phyloP scores from a whole-genome alignment of 1,140 invertebrate genomes.

The Cylas formicarius region DNA sequence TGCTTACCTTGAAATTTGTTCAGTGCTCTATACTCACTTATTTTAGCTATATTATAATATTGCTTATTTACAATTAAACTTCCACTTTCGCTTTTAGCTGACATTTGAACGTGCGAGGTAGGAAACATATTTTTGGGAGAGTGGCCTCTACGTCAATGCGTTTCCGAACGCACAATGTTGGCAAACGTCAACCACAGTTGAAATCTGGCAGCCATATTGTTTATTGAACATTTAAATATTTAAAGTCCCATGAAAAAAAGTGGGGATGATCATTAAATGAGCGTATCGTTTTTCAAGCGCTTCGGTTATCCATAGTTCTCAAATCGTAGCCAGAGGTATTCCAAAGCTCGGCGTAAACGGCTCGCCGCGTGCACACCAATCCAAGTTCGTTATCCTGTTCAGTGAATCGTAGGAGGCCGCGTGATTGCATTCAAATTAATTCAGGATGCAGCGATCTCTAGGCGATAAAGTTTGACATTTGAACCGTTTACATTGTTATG shows the following conservation, averaged over 20 bases:
- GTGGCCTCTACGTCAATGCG: too few species aligned
- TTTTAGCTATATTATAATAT: too few species aligned
- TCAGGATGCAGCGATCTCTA: slow-evolving; percentile 15
- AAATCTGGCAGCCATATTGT: slow-evolving; percentile 16
- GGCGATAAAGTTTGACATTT: slow-evolving; percentile 23
- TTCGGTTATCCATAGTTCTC: slow-evolving; percentile 1
- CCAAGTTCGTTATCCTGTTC: background rate
- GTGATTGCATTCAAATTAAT: slow-evolving; percentile 11
- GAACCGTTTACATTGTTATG: slow-evolving; percentile 19
- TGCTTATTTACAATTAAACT: too few species aligned
- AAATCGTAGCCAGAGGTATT: slow-evolving; percentile 4
- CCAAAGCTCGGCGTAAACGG: background rate
- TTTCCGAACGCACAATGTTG: too few species aligned
- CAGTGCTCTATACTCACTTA: too few species aligned
- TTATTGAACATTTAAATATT: slow-evolving; percentile 25
- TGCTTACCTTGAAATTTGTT: too few species aligned
- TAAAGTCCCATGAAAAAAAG: slow-evolving; percentile 17
- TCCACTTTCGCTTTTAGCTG: too few species aligned
- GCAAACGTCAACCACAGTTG: slow-evolving; percentile 3
- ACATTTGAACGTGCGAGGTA: too few species aligned
- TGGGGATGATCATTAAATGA: slow-evolving; percentile 8
- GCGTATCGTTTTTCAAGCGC: slow-evolving; percentile 2
- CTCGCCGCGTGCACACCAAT: background rate
- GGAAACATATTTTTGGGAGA: too few species aligned
- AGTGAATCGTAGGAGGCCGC: slow-evolving; percentile 10